Base-by-base conservation (phyloP, 2,888 invertebrate genomes). In the Papilio demoleus region DNA sequence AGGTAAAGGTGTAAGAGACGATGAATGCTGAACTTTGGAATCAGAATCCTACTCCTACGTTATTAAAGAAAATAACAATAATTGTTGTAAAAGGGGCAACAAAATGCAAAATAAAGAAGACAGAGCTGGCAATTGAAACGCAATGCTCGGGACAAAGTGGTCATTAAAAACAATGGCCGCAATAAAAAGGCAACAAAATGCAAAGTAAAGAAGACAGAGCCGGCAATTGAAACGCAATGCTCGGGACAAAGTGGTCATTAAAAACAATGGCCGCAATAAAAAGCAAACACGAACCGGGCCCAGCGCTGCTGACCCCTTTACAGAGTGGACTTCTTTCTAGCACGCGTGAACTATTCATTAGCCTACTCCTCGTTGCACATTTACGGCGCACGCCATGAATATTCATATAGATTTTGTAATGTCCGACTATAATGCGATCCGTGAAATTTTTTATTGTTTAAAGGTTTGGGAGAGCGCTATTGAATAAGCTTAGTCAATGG, bases 241-340 rank as follows among this genome's bases (percentile, higher is more conserved):
- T 68, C 50, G 50, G 34, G 31, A 61, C 53, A 34, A 69, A 69
- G 68, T 69, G 69, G 60, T 45, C 65, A 65, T 65, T 69, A 65
- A 53, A 65, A 65, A 69, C 69, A 69, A 69, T 65, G 61, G 67
- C 56, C 27, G 45, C 69, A 60, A 65, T 69, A 64, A 69, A 61
- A 69, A 60, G 60, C 59, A 47, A 64, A 60, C 59, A 56, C 45
- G 34, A 24, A 22, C 38, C 24, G 36, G 31, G 60, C 60, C 59
- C 59, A 38, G 17, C 34, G 59, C 65, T 47, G 50, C 60, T 60
- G 68, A 68, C 64, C 68, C 60, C 68, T 64, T 68, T 68, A 59
- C 19, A 34, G 36, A 63, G 63, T 58, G 40, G 64, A 40, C 45
- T 36, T 63, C 58, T 68, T 63, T 60, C 45, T 61, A 67, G 59